A percentile compares a stretch with the other conserved stretches of the same genome.
These are phyloP conservation scores for Nyctibius grandis DNA, from an alignment of 2,797 vertebrate species.

Conservation along the genomic window DNA sequence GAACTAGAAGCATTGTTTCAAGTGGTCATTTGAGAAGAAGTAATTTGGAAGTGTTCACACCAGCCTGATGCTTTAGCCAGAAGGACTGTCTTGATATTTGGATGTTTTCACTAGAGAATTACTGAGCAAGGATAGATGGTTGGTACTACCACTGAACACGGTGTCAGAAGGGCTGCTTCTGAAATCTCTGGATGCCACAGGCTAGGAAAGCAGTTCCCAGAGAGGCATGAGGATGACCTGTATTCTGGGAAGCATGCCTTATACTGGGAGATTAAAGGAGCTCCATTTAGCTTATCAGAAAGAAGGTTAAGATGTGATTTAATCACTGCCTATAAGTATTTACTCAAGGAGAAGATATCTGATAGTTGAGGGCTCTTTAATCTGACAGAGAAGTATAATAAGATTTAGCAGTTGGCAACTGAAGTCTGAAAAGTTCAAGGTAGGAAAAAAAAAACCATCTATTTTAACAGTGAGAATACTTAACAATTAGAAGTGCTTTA, in stretches of 20 bases:
- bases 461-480: not conserved
- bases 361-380: not conserved
- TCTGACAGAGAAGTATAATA: not conserved
- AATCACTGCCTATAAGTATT: not conserved
- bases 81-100: not conserved
- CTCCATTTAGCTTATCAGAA: not conserved
- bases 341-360: not conserved
- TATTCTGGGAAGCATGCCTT: not conserved
- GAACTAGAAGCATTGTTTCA: not conserved
- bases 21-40: not conserved
- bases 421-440: not conserved
- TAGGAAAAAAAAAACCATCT: not conserved
- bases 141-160: not conserved
- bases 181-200: not conserved
- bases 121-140: not conserved
- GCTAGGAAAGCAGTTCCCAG: not conserved
- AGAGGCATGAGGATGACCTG: not conserved
- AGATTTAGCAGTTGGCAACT: not conserved
- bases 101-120: not conserved
- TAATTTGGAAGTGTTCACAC: not conserved
- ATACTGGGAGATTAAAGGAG: not conserved
- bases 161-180: not conserved
- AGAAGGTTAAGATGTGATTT: not conserved
- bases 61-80: not conserved
- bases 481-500: not conserved